Evolutionary conservation across 2,888 invertebrate species (phyloP).

Genomic region (Rhagonycha fulva): DNA sequence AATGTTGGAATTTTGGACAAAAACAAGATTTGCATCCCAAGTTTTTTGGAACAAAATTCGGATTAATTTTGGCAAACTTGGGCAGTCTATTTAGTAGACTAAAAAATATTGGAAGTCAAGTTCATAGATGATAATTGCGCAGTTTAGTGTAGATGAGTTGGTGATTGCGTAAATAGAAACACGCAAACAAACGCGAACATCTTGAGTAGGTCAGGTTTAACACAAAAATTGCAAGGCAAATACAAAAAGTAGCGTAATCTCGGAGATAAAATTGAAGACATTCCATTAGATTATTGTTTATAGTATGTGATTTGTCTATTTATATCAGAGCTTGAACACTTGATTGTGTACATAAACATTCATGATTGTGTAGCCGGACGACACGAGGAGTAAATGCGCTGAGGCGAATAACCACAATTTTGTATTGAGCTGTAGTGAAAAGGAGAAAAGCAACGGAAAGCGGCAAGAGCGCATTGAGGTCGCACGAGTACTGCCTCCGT

Average conservation of each 20-base stretch:
- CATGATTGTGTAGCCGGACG: slow-evolving; percentile 25
- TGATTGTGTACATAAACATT: slow-evolving; percentile 24
- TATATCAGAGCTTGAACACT: slow-evolving; percentile 20
- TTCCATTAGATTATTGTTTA: slow-evolving; percentile 26
- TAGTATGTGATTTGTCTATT: slow-evolving; percentile 26
- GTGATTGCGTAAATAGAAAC: slow-evolving; percentile 28
- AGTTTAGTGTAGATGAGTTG: slow-evolving; percentile 3
- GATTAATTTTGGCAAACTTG: background rate
- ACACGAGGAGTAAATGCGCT: slow-evolving; percentile 53
- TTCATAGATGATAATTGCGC: background rate
- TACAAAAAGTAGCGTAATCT: slow-evolving; percentile 34
- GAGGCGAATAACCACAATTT: slow-evolving; percentile 63
- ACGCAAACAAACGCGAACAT: slow-evolving; percentile 17
- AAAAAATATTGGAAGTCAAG: background rate
- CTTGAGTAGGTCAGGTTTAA: slow-evolving; percentile 36
- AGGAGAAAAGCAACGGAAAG: slow-evolving; percentile 13
- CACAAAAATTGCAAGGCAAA: slow-evolving; percentile 25
- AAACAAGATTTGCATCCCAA: too few relatives aligned
- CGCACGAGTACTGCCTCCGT: slow-evolving; percentile 59
- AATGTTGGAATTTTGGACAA: background rate
- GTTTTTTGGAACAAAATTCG: background rate
- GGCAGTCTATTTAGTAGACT: background rate
- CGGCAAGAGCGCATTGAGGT: slow-evolving; percentile 50
- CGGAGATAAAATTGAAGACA: slow-evolving; percentile 20
- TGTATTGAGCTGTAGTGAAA: slow-evolving; percentile 23